Conservation (phyloP, 2,888 invertebrate species). For the Liopterus haemorrhoidalis region DNA sequence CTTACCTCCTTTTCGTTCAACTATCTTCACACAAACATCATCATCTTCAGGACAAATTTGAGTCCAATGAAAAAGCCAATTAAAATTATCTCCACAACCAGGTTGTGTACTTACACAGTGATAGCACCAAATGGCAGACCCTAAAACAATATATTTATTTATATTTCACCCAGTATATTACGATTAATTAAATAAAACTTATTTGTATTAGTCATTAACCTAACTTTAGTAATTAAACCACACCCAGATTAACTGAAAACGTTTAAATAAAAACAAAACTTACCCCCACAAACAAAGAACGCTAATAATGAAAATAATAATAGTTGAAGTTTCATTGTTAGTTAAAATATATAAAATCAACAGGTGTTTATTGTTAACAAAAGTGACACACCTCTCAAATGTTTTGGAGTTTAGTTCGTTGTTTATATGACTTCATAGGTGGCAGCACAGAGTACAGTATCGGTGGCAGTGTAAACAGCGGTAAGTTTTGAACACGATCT, state of each 20-base stretch:
- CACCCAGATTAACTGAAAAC: too few relatives aligned
- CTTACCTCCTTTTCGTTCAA: constrained; percentile 78
- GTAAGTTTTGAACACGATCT: too few relatives aligned
- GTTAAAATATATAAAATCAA: too few relatives aligned
- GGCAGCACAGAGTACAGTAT: too few relatives aligned
- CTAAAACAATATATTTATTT: constrained; percentile 39
- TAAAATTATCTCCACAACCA: constrained; percentile 78
- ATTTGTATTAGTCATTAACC: background rate
- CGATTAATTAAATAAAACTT: background rate
- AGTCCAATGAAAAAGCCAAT: constrained; percentile 73
- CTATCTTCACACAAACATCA: constrained; percentile 85
- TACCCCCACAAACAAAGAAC: constrained; percentile 13
- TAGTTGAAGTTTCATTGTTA: constrained; percentile 9
- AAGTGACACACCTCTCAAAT: too few relatives aligned
- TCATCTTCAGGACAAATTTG: constrained; percentile 75
- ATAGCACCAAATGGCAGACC: constrained; percentile 74
- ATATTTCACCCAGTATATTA: background rate
- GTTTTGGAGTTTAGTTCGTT: too few relatives aligned
- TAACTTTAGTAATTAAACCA: constrained; percentile 10
- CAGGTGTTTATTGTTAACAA: too few relatives aligned
- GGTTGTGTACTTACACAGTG: constrained; percentile 84
- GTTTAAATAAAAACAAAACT: background rate
- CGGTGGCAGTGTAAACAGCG: too few relatives aligned
- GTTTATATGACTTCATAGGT: too few relatives aligned
- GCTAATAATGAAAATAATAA: constrained; percentile 13